phyloP scores from a whole-genome alignment of 2,888 invertebrate genomes.

The Rosalia funebris region DNA sequence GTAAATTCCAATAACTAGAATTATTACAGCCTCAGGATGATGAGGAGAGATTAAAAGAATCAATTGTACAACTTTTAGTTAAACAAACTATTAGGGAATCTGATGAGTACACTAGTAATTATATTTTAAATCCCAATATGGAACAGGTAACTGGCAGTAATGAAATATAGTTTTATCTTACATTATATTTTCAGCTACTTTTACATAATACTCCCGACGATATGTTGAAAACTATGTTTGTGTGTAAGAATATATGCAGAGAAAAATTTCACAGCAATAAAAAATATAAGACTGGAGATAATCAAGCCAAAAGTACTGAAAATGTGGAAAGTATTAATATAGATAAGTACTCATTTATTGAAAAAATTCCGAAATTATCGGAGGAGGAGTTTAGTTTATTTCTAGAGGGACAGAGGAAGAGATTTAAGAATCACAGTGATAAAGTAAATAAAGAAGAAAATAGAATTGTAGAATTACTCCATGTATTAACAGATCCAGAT shows the following conservation, averaged over 20 bases:
- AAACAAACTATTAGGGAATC: slow-evolving; percentile 70
- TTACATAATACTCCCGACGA: slow-evolving; percentile 18
- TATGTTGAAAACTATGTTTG: slow-evolving; percentile 39
- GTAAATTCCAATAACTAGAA: slow-evolving; percentile 4
- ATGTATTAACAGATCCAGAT: slow-evolving; percentile 73
- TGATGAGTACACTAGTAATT: slow-evolving; percentile 64
- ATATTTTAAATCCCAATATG: slow-evolving; percentile 77
- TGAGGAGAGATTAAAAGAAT: slow-evolving; percentile 70
- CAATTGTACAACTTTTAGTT: slow-evolving; percentile 74
- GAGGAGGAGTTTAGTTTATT: slow-evolving; percentile 46
- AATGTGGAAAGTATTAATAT: slow-evolving; percentile 13
- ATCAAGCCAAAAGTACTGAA: slow-evolving; percentile 8
- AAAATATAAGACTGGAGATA: slow-evolving; percentile 4
- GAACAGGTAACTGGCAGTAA: slow-evolving; percentile 55
- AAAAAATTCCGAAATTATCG: slow-evolving; percentile 43
- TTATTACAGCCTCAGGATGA: slow-evolving; percentile 62
- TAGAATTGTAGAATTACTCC: slow-evolving; percentile 65
- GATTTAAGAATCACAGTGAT: slow-evolving; percentile 38
- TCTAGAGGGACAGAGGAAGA: slow-evolving; percentile 48
- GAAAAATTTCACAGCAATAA: slow-evolving; percentile 15
- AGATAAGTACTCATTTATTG: slow-evolving; percentile 37
- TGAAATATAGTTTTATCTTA: background rate
- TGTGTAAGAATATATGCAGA: slow-evolving; percentile 36
- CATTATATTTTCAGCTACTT: slow-evolving; percentile 37
- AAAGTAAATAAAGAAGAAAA: slow-evolving; percentile 5